phyloP scores from a whole-genome alignment of 2,888 invertebrate species.

The Xiphydria camelus region DNA sequence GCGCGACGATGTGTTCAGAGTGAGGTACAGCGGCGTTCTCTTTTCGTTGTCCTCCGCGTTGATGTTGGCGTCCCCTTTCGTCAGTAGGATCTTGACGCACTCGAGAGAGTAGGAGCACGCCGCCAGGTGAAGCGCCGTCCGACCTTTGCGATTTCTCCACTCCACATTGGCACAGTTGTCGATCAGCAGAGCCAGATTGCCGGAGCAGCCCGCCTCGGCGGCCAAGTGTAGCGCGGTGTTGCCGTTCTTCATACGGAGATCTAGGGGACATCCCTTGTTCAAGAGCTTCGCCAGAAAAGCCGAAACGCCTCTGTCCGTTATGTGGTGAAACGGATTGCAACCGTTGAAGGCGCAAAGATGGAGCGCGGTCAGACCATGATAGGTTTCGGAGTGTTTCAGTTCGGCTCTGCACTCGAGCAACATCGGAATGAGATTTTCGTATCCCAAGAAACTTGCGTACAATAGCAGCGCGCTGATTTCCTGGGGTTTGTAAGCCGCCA shows the following conservation, averaged over 20 bases:
- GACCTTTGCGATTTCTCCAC: conserved; percentile 75
- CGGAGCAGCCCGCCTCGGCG: conserved; percentile 83
- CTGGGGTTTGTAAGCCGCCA: conserved; percentile 64
- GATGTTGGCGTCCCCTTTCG: conserved; percentile 76
- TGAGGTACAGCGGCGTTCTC: conserved; percentile 80
- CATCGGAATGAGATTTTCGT: conserved; percentile 68
- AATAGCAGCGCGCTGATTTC: conserved; percentile 75
- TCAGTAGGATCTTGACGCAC: conserved; percentile 76
- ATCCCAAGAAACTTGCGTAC: conserved; percentile 75
- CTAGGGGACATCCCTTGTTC: conserved; percentile 72
- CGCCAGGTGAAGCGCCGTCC: conserved; percentile 84
- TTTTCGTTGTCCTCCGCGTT: conserved; percentile 81
- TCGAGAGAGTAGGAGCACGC: conserved; percentile 79
- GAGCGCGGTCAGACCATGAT: conserved; percentile 72
- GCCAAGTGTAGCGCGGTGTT: conserved; percentile 83
- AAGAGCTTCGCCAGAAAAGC: conserved; percentile 75
- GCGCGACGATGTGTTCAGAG: conserved; percentile 80
- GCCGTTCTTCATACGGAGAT: conserved; percentile 73
- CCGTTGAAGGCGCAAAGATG: conserved; percentile 78
- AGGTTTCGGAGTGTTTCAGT: conserved; percentile 70
- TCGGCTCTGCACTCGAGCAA: conserved; percentile 73
- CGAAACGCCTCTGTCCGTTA: conserved; percentile 78
- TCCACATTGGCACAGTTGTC: conserved; percentile 77
- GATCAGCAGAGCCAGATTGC: conserved; percentile 76
- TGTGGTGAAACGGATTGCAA: conserved; percentile 76